A percentile compares a stretch with the other conserved stretches of the same genome.
Evolutionary conservation across 2,888 invertebrate species (phyloP).

Genomic region (Yponomeuta malinellus): DNA sequence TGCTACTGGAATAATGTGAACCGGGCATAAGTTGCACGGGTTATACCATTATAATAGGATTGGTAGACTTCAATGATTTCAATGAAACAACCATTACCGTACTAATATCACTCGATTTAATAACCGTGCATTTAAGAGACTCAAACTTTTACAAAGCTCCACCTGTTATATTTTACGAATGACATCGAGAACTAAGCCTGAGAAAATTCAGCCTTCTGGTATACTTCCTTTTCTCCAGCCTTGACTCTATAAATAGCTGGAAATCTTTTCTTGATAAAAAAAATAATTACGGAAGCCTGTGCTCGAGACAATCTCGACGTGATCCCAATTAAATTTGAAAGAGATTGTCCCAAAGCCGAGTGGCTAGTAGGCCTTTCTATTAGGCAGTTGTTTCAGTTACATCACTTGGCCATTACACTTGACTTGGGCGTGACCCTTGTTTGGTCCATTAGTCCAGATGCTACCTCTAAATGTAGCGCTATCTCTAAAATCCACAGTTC

Average conservation of each 20-base stretch:
- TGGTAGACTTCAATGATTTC: too few species aligned
- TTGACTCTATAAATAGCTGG: neutral
- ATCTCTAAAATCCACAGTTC: too few species aligned
- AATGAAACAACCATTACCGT: too few species aligned
- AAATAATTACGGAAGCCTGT: neutral
- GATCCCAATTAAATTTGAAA: neutral
- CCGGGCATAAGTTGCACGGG: too few species aligned
- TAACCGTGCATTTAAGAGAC: too few species aligned
- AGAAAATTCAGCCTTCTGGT: neutral
- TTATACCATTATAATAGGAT: too few species aligned
- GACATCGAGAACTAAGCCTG: too few species aligned
- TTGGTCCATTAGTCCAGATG: neutral
- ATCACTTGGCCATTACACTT: neutral
- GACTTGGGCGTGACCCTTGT: neutral
- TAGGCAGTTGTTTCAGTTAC: neutral
- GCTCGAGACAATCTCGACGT: neutral
- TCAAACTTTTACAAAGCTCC: too few species aligned
- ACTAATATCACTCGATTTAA: too few species aligned
- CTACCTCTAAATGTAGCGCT: neutral
- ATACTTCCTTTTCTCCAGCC: neutral
- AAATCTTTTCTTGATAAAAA: neutral
- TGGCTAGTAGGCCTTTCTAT: neutral
- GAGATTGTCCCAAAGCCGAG: neutral
- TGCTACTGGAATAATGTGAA: too few species aligned
- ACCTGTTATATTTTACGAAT: too few species aligned